Evolutionary conservation across 2,797 vertebrate genomes (phyloP).

Genomic region (Centroberyx gerrardi): DNA sequence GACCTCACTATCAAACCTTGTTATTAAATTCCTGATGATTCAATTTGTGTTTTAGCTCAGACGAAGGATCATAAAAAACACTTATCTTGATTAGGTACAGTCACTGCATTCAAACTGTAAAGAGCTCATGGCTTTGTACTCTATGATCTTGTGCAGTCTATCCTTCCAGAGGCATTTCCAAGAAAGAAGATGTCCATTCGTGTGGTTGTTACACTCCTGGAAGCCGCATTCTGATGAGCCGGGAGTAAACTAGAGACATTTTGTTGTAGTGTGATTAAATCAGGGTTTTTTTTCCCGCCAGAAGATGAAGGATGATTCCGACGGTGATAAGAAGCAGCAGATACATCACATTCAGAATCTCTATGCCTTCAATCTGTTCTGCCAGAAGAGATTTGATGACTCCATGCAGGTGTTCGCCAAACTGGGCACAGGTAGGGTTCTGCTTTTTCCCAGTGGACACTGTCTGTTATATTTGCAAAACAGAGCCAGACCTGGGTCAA

Average conservation of each 20-base stretch:
- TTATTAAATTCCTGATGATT: constrained; percentile 53
- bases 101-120: background rate
- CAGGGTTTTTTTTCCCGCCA: constrained; percentile 63
- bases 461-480: background rate
- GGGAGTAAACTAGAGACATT: background rate
- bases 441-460: background rate
- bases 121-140: constrained; percentile 18
- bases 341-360: constrained; percentile 99
- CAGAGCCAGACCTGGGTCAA: background rate
- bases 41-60: constrained; percentile 34
- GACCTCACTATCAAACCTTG: background rate
- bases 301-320: constrained; percentile 99
- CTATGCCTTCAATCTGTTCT: constrained; percentile 99
- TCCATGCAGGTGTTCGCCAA: constrained; percentile 99
- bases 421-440: constrained; percentile 95
- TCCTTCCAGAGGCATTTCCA: constrained; percentile 11
- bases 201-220: background rate
- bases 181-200: constrained; percentile 1
- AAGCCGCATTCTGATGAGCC: background rate
- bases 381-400: constrained; percentile 98
- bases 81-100: constrained; percentile 44
- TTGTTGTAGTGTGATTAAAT: constrained; percentile 3
- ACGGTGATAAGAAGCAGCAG: constrained; percentile 97
- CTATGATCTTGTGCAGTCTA: background rate
- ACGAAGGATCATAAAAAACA: constrained; percentile 23